Conservation (phyloP, 2,797 vertebrate species). For the Pangasius larnaudii region DNA sequence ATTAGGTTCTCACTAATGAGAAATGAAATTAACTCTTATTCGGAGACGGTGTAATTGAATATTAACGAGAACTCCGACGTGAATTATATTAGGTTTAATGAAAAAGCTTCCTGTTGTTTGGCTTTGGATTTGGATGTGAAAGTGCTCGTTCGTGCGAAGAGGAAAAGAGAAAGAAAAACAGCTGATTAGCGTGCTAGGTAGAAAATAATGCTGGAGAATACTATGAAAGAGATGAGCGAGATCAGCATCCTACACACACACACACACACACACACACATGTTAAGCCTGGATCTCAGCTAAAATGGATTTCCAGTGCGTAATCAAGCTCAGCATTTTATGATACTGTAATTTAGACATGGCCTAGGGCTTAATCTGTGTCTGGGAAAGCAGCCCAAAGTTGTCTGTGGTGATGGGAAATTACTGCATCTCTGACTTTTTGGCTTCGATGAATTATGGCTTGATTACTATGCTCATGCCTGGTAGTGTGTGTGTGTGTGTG, state of each 20-base stretch:
- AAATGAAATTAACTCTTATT: conserved; percentile 62
- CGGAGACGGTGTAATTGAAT: conserved; percentile 69
- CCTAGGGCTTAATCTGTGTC: conserved; percentile 21
- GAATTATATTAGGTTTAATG: conserved; percentile 49
- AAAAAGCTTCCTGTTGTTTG: conserved; percentile 42
- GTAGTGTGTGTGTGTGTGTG: neutral
- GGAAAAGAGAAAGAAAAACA: neutral
- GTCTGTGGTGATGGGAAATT: conserved; percentile 34
- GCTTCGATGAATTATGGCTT: conserved; percentile 31
- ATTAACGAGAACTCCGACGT: conserved; percentile 65
- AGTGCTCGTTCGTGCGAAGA: neutral
- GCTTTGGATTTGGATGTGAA: conserved; percentile 16
- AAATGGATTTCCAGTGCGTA: conserved; percentile 18
- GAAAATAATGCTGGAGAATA: neutral
- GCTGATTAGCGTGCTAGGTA: neutral
- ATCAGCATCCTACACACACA: neutral
- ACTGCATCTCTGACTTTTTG: conserved; percentile 23
- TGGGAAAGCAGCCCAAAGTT: conserved; percentile 25
- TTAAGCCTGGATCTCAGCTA: neutral
- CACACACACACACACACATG: neutral
- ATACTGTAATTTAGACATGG: conserved; percentile 30
- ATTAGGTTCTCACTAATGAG: conserved; percentile 60
- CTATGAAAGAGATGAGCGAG: neutral
- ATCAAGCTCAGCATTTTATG: conserved; percentile 25
- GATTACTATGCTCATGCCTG: conserved; percentile 9